Conservation (phyloP, 37 sponge, comb jelly and placozoan genomes). For the Hexactinellida sp. region DNA sequence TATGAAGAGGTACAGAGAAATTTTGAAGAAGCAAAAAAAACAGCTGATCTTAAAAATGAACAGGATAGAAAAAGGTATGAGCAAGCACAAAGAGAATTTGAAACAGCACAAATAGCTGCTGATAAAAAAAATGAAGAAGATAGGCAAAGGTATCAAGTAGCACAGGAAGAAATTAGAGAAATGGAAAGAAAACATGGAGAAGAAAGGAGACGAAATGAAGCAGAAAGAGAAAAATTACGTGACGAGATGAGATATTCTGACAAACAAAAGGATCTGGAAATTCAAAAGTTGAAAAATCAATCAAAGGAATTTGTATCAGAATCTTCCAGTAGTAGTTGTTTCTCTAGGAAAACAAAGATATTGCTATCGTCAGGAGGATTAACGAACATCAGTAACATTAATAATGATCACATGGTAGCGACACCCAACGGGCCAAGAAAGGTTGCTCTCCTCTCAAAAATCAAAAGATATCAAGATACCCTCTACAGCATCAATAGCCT, state of each 20-base stretch:
- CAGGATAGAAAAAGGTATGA: neutral
- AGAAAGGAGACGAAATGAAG: neutral
- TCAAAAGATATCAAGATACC: neutral
- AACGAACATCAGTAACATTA: neutral
- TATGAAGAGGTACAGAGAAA: neutral
- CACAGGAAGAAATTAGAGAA: neutral
- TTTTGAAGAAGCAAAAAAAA: neutral
- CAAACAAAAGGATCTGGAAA: neutral
- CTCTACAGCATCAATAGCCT: neutral
- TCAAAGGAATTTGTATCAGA: neutral
- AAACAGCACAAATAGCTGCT: neutral
- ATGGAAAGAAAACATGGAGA: neutral
- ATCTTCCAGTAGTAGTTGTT: neutral
- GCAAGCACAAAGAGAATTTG: neutral
- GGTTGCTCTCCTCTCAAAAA: neutral
- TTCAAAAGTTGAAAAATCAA: neutral
- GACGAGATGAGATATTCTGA: neutral
- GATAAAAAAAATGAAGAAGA: neutral
- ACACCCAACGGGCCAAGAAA: neutral
- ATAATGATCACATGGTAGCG: neutral
- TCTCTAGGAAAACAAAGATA: neutral
- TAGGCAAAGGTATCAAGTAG: neutral
- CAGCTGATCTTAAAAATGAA: neutral
- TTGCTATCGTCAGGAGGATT: neutral
- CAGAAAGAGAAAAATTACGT: neutral